Evolutionary conservation across 2,888 invertebrate genomes (phyloP).

Genomic region (Dinocampus coccinellae): DNA sequence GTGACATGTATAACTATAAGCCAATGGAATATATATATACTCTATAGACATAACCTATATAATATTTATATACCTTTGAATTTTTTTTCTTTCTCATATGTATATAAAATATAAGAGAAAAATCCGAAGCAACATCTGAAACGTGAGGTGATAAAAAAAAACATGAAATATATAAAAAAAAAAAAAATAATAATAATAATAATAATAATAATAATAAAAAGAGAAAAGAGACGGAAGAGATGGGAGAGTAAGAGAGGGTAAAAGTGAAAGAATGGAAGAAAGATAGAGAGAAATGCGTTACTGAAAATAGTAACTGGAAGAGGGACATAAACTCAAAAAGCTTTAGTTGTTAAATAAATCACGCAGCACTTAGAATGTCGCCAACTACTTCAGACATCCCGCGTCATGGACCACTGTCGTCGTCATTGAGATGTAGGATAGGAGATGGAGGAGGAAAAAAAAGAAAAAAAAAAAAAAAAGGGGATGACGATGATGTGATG

Average conservation of each 20-base stretch:
- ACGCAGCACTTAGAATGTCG: conserved; percentile 42
- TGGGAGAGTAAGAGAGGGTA: too few species aligned
- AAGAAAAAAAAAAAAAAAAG: too few species aligned
- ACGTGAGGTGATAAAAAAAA: conserved; percentile 5
- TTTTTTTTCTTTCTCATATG: not conserved
- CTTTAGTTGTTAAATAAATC: conserved; percentile 46
- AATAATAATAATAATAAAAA: too few species aligned
- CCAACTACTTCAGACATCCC: conserved; percentile 23
- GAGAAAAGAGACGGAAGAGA: too few species aligned
- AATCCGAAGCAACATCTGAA: not conserved
- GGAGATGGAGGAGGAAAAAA: too few species aligned
- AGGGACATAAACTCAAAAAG: conserved; percentile 8
- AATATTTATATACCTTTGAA: not conserved
- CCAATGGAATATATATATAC: not conserved
- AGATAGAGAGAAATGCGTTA: not conserved
- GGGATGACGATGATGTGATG: too few species aligned
- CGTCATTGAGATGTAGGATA: too few species aligned
- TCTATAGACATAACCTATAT: not conserved
- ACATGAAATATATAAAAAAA: not conserved
- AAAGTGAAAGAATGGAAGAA: too few species aligned
- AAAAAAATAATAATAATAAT: not conserved
- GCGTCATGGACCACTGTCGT: not conserved
- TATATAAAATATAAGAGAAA: conserved; percentile 1
- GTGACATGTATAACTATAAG: conserved; percentile 1
- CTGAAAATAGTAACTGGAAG: not conserved